Percentiles rank a stretch among this genome's conserved stretches.
These are phyloP conservation scores for Lagopus muta DNA, from an alignment of 2,113 vertebrate species.

Conservation along the genomic window DNA sequence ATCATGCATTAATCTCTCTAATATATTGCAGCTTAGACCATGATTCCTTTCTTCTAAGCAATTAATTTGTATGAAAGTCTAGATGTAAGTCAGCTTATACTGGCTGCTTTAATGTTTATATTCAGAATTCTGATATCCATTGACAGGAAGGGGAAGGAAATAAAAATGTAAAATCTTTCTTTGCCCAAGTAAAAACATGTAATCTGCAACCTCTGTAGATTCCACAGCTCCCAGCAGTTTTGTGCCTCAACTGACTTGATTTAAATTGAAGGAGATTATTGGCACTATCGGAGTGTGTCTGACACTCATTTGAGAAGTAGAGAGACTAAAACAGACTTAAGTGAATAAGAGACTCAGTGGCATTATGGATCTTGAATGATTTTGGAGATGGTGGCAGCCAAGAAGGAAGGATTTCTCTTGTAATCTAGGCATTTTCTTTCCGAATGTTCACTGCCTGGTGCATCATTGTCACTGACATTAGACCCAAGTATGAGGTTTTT, in stretches of 20 bases:
- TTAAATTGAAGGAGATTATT: neutral
- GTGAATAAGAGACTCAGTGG: conserved; percentile 14
- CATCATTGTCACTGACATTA: neutral
- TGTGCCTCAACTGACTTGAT: neutral
- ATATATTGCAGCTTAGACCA: neutral
- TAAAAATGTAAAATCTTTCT: neutral
- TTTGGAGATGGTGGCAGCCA: neutral
- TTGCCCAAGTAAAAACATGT: neutral
- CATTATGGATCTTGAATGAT: neutral
- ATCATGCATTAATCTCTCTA: neutral
- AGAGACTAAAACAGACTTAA: neutral
- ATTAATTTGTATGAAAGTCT: neutral
- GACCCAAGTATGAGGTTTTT: neutral
- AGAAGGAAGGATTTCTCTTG: neutral
- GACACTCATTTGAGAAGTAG: neutral
- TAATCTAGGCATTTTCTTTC: conserved; percentile 7
- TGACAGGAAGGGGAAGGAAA: neutral
- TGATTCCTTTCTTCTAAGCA: neutral
- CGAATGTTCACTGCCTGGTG: neutral
- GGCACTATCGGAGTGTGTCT: neutral
- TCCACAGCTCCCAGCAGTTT: neutral
- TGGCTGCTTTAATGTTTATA: neutral
- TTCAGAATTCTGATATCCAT: neutral
- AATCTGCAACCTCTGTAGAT: neutral
- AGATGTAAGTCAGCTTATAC: neutral